Evolutionary conservation across 2,113 vertebrate genomes (phyloP).

Genomic region (Podocnemis expansa): DNA sequence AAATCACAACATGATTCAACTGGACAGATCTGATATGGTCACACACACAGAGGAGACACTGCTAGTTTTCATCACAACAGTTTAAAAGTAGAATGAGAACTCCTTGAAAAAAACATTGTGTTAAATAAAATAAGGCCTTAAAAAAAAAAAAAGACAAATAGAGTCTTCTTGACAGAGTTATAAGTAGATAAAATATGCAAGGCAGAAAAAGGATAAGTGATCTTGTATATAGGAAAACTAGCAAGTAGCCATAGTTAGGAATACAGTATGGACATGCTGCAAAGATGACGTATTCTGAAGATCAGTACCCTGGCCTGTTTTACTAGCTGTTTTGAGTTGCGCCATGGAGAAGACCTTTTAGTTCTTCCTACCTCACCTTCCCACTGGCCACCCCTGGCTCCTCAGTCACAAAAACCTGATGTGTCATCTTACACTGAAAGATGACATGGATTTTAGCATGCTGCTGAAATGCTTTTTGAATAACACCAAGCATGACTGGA

Average conservation of each 20-base stretch:
- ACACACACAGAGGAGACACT: slow-evolving; percentile 45
- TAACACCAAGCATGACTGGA: background rate
- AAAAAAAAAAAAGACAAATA: background rate
- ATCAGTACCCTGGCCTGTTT: background rate
- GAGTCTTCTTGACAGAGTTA: rapidly evolving
- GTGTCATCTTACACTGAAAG: background rate
- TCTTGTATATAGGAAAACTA: background rate
- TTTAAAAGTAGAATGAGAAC: background rate
- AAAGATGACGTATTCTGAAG: background rate
- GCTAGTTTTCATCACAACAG: rapidly evolving
- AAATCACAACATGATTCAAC: background rate
- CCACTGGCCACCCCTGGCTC: background rate
- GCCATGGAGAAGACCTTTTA: background rate
- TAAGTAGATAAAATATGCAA: background rate
- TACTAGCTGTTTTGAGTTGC: background rate
- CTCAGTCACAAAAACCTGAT: background rate
- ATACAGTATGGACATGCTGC: background rate
- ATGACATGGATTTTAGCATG: background rate
- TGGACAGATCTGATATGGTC: background rate
- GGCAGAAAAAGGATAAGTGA: background rate
- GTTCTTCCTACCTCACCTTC: background rate
- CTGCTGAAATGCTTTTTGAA: background rate
- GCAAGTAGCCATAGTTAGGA: background rate
- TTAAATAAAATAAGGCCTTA: background rate
- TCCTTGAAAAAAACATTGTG: background rate